Evolutionary conservation across 2,113 vertebrate genomes (phyloP).

Genomic region (Emydocephalus ijimae): DNA sequence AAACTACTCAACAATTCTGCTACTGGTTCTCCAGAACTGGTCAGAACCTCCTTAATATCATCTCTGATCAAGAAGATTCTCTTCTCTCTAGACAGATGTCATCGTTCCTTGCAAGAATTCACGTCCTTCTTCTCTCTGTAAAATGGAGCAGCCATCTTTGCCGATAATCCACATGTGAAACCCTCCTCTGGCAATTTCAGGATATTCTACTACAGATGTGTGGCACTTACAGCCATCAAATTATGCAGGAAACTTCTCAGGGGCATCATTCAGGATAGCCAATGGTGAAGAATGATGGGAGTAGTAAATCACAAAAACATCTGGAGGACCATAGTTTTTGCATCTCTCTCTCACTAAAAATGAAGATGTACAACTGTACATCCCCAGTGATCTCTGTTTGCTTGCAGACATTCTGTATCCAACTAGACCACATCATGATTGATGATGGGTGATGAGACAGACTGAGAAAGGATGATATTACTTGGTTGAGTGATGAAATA

Average conservation of each 20-base stretch:
- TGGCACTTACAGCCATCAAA: background rate
- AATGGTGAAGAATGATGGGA: background rate
- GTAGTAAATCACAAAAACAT: background rate
- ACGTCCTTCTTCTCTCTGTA: fast-evolving
- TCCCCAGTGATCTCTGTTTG: background rate
- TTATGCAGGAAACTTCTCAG: background rate
- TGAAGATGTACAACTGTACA: background rate
- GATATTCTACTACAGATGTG: background rate
- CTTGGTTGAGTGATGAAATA: background rate
- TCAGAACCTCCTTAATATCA: too few relatives aligned
- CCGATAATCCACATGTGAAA: background rate
- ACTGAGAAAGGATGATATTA: background rate
- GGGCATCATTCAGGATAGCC: background rate
- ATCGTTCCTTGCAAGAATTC: background rate
- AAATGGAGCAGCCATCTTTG: background rate
- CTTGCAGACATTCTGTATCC: background rate
- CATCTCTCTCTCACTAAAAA: background rate
- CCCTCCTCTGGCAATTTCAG: slow-evolving; percentile 20
- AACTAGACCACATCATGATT: background rate
- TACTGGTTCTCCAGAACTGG: too few relatives aligned
- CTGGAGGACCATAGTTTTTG: background rate
- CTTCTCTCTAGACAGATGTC: background rate
- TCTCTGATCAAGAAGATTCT: background rate
- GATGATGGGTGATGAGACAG: background rate
- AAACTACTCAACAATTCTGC: too few relatives aligned